Base-by-base conservation (phyloP, 2,113 vertebrate genomes). In the Ammodytes marinus region DNA sequence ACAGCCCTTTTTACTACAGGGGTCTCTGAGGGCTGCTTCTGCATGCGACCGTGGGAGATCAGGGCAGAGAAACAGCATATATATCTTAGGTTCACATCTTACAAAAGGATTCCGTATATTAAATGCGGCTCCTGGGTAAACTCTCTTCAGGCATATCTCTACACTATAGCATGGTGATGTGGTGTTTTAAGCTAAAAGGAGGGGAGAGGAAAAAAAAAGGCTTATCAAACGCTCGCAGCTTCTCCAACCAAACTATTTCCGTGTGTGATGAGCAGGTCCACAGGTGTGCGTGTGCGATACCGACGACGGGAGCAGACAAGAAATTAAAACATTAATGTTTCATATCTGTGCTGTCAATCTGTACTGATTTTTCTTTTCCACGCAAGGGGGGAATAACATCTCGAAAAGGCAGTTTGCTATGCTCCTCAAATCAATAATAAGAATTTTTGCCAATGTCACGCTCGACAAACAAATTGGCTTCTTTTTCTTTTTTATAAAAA, bases 31-130 rank as follows among this genome's bases (percentile, higher is more conserved):
- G 89, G 91, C 86, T 42, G 65, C 80, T 82, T 87, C 79, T 88
- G 83, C 80, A 86, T 85, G 75, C 66, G 71, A 82, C 90, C 88
- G 86, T 85, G 81, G 69, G 84, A 88, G 90, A 93, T 91, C 88
- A 66, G 93, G 87, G 89, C 87, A 89, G 66, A 89, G 87, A 86
- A 92, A 89, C 80, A 84, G 88, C 87, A 92, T 86, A 91, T 86
- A 91, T 87, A 91, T 93, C 86, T 86, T 79, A 85, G 89, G 90
- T 91, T 91, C 82, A 93, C 88, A 91, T 92, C 90, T 90, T 83
- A 85, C 84, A 89, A 85, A 87, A 90, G 87, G 86, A 90, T 90
- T 91, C 91, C 78, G 77, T 89, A 91, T 85, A 92, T 93, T 91
- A 94, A 27, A 90, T 86, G 78, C 70, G 82, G 87, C 93, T 93